Conservation (phyloP, 2,797 vertebrate species). For the Hippoglossus hippoglossus region DNA sequence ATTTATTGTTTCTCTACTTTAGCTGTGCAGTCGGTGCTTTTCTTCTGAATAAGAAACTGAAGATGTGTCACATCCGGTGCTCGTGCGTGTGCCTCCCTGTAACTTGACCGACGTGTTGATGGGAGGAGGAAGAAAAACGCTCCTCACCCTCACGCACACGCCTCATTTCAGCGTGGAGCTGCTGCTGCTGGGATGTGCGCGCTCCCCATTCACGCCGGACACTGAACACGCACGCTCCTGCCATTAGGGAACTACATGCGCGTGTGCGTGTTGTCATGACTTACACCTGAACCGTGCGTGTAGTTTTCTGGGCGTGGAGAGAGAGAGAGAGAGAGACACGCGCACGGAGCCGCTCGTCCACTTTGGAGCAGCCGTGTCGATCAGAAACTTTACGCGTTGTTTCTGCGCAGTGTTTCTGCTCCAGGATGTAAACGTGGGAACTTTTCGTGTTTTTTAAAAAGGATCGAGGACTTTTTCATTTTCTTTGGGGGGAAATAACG, state of each 20-base stretch:
- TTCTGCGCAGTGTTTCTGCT: neutral
- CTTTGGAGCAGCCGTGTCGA: conserved; percentile 7
- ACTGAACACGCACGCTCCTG: neutral
- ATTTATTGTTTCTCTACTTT: too few relatives aligned
- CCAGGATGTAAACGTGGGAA: conserved; percentile 66
- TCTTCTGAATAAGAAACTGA: neutral
- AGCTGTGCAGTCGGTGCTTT: neutral
- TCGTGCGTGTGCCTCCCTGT: neutral
- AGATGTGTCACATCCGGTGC: neutral
- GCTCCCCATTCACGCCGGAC: neutral
- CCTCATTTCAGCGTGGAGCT: neutral
- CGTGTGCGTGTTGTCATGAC: neutral
- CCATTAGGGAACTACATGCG: too few relatives aligned
- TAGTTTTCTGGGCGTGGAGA: conserved; percentile 50
- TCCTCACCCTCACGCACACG: conserved; percentile 20
- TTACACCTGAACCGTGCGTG: neutral
- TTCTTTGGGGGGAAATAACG: neutral
- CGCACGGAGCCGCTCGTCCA: neutral
- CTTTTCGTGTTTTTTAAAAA: conserved; percentile 26
- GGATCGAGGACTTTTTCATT: conserved; percentile 2
- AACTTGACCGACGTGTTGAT: conserved; percentile 3
- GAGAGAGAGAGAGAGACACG: conserved; percentile 1
- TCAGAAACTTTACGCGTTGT: too few relatives aligned
- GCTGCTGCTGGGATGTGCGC: too few relatives aligned
- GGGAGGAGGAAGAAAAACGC: conserved; percentile 31